Evolutionary conservation across 2,888 invertebrate genomes (phyloP).

Genomic region (Oscheius sp.): DNA sequence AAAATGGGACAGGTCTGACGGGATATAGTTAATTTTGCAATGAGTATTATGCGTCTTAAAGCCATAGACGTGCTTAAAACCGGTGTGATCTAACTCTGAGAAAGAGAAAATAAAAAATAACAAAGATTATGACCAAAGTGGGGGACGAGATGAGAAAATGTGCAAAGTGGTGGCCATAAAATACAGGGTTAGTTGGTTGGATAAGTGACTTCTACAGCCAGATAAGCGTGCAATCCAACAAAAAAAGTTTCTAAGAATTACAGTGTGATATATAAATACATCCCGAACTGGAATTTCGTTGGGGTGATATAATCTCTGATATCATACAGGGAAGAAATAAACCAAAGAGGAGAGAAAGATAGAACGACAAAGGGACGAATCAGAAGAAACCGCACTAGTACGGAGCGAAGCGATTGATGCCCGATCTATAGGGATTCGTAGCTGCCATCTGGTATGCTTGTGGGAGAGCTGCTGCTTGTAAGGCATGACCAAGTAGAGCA

Average conservation of each 20-base stretch:
- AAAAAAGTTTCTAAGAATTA: slow-evolving; percentile 19
- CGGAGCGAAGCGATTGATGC: slow-evolving; percentile 60
- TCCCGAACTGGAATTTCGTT: slow-evolving; percentile 36
- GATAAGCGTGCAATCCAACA: slow-evolving; percentile 20
- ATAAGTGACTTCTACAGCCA: slow-evolving; percentile 18
- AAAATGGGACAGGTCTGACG: slow-evolving; percentile 12
- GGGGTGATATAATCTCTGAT: slow-evolving; percentile 38
- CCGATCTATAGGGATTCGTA: slow-evolving; percentile 49
- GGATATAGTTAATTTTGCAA: slow-evolving; percentile 22
- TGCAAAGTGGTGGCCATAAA: slow-evolving; percentile 2
- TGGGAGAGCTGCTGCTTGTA: slow-evolving; percentile 50
- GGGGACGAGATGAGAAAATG: background rate
- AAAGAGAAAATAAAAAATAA: slow-evolving; percentile 7
- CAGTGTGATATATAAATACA: slow-evolving; percentile 32
- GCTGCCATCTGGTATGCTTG: slow-evolving; percentile 44
- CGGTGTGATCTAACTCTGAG: slow-evolving; percentile 27
- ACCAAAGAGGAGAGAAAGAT: slow-evolving; percentile 17
- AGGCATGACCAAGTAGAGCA: slow-evolving; percentile 54
- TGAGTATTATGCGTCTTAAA: slow-evolving; percentile 38
- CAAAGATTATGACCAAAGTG: slow-evolving; percentile 31
- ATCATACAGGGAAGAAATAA: slow-evolving; percentile 25
- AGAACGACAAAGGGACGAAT: slow-evolving; percentile 4
- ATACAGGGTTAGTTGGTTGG: slow-evolving; percentile 9
- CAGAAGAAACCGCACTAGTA: slow-evolving; percentile 42
- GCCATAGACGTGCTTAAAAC: slow-evolving; percentile 34